Percentiles rank a stretch among this genome's conserved stretches.
Conservation (phyloP, 2,113 vertebrate genomes). For the Anhinga rufa region DNA sequence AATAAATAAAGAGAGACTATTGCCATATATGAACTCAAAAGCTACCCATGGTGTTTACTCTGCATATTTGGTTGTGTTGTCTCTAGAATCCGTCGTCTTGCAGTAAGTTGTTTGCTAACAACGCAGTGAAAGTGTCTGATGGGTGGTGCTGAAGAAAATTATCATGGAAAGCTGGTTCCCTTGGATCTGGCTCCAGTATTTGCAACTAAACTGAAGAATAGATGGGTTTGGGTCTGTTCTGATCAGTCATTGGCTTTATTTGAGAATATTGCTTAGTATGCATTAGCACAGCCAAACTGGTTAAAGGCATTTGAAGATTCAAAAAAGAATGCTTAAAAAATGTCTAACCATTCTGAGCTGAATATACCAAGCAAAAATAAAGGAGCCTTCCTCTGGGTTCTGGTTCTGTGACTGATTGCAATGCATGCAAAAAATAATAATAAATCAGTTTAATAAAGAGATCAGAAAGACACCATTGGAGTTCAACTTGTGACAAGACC, state of each 20-base stretch:
- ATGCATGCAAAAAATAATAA: conserved; percentile 67
- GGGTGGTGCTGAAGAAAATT: conserved; percentile 35
- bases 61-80: conserved; percentile 78
- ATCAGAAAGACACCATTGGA: conserved; percentile 57
- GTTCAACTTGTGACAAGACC: conserved; percentile 59
- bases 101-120: conserved; percentile 69
- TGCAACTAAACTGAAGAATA: conserved; percentile 31
- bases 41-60: conserved; percentile 73
- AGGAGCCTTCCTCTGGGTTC: conserved; percentile 58
- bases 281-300: conserved; percentile 51
- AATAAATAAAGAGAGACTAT: conserved; percentile 72
- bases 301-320: neutral
- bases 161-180: conserved; percentile 57
- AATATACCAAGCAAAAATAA: conserved; percentile 51
- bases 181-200: conserved; percentile 61
- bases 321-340: conserved; percentile 7
- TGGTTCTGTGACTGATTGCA: conserved; percentile 65
- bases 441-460: conserved; percentile 41
- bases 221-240: conserved; percentile 47
- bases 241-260: conserved; percentile 42
- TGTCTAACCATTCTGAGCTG: neutral
- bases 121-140: conserved; percentile 38
- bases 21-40: conserved; percentile 76
- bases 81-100: conserved; percentile 71
- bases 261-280: conserved; percentile 31